Evolutionary conservation across 1,140 invertebrate species (phyloP), one percentile per base, ranked within the genome.

Genomic region (Galendromus occidentalis): DNA sequence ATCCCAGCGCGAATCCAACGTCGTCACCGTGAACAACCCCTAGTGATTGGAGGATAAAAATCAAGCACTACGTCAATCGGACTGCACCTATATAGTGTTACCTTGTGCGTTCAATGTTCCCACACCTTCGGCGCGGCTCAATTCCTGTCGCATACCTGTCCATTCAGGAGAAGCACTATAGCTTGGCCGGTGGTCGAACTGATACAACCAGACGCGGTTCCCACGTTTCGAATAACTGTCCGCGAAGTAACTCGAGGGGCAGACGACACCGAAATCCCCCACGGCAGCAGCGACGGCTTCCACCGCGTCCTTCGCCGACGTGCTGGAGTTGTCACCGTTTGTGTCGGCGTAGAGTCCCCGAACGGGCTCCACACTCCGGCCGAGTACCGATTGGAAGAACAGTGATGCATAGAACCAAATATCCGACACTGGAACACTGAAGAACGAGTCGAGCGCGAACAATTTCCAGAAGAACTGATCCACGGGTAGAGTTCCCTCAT

Each of bases 391-490:
- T 33, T 59, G 51, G 22, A 59, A 59, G 22, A 59, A 59, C 2
- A 59, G 22, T 2, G 51, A 59, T 4, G 51, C 51, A 22, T 59
- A 59, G 51, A 59, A 59, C 51, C 51, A 59, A 29, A 59, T 59
- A 25, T 59, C 51, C 51, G 51, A 59, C 22, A 59, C 51, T 2
- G 51, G 51, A 33, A 59, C 51, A 25, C 51, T 33, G 22, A 59
- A 59, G 51, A 59, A 59, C 51, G 51, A 59, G 22, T 59, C 51
- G 14, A 59, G 51, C 6, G 25, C 51, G 22, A 59, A 59, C 51
- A 59, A 29, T 25, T 59, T 59, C 51, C 51, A 59, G 22, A 59
- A 59, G 25, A 59, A 59, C 22, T 59, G 51, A 59, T 59, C 33
- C 51, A 59, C 51, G 14, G 51, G 12, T 17, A 59, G 51, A 33